These are phyloP conservation scores for Holocentrus rufus DNA, from an alignment of 2,797 vertebrate genomes.

Conservation along the genomic window DNA sequence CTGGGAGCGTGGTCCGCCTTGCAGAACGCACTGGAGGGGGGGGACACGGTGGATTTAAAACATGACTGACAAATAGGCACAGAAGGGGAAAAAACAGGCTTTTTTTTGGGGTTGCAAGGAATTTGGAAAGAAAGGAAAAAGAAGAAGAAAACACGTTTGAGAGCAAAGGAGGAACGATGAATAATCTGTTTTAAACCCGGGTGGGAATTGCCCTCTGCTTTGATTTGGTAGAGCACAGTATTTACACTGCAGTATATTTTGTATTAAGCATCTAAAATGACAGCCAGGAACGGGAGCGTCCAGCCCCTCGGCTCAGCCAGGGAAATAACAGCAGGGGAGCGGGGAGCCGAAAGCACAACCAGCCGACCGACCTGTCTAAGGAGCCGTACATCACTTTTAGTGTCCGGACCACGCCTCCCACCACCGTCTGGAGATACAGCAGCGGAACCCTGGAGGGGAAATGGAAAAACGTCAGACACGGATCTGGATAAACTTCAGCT, in stretches of 20 bases:
- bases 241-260: slow-evolving; percentile 25
- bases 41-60: neutral
- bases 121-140: neutral
- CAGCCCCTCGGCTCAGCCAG: neutral
- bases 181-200: slow-evolving; percentile 13
- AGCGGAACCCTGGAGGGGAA: slow-evolving; percentile 86
- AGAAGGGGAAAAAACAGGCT: neutral
- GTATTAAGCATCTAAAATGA: neutral
- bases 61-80: neutral
- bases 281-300: neutral
- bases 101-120: neutral
- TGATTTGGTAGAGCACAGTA: neutral
- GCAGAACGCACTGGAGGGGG: slow-evolving; percentile 91
- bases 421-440: slow-evolving; percentile 88
- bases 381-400: slow-evolving; percentile 93
- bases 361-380: slow-evolving; percentile 86
- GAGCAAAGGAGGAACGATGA: neutral
- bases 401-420: slow-evolving; percentile 86
- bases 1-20: slow-evolving; percentile 83
- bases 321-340: neutral
- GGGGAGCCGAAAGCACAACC: slow-evolving; percentile 19
- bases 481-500: slow-evolving; percentile 8
- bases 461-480: slow-evolving; percentile 23
- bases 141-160: neutral
- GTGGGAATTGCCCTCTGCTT: neutral